Conservation (phyloP, 1,140 invertebrate species). For the Procambarus virginalis region DNA sequence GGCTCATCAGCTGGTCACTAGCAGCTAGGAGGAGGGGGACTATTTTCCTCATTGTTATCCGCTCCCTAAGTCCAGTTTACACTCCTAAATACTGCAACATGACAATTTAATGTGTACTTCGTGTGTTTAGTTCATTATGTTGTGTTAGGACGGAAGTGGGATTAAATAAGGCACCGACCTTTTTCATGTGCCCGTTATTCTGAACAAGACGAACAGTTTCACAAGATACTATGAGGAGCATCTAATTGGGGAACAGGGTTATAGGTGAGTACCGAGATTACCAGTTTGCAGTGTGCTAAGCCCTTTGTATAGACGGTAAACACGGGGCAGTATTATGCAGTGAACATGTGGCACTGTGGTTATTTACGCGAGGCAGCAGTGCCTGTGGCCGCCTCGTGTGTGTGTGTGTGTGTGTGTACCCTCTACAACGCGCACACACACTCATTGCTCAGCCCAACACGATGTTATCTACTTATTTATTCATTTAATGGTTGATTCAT, state of each 20-base stretch:
- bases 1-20: conserved; percentile 50
- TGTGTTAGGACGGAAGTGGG: conserved; percentile 10
- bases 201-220: conserved; percentile 24
- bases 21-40: conserved; percentile 42
- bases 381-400: too few relatives aligned
- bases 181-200: neutral
- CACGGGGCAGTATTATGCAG: too few relatives aligned
- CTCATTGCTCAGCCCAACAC: too few relatives aligned
- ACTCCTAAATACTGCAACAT: conserved; percentile 6
- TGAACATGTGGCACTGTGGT: too few relatives aligned
- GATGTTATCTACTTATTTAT: too few relatives aligned
- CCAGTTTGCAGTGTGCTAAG: too few relatives aligned
- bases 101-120: conserved; percentile 27
- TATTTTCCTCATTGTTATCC: conserved; percentile 41
- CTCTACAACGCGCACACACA: too few relatives aligned
- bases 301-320: too few relatives aligned
- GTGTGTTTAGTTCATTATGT: conserved; percentile 53
- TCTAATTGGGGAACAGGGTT: conserved; percentile 46
- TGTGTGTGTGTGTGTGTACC: too few relatives aligned
- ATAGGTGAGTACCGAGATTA: conserved; percentile 17
- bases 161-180: neutral
- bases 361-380: too few relatives aligned
- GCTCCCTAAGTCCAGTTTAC: conserved; percentile 38
- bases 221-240: conserved; percentile 35
- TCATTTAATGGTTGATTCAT: too few relatives aligned